These are phyloP conservation scores for Sturnira hondurensis DNA, from an alignment of 2,113 vertebrate genomes.

Conservation along the genomic window DNA sequence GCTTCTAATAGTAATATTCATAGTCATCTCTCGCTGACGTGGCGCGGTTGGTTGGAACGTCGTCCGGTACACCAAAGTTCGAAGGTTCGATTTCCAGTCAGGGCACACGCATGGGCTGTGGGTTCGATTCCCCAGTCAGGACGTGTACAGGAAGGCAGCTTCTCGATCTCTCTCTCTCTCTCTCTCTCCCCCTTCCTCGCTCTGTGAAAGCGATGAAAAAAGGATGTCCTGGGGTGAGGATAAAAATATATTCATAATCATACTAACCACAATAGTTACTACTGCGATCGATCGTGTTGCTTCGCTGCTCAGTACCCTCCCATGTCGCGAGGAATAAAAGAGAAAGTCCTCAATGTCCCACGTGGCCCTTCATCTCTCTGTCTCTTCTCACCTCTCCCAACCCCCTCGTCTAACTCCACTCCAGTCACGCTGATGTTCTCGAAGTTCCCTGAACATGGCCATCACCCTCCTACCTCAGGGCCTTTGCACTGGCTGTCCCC, in stretches of 20 bases:
- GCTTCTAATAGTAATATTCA: neutral
- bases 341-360: neutral
- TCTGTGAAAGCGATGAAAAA: too few relatives aligned
- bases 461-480: neutral
- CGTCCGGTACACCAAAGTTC: too few relatives aligned
- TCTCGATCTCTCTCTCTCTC: too few relatives aligned
- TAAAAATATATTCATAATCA: too few relatives aligned
- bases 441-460: neutral
- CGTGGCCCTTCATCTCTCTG: fast-evolving
- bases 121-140: too few relatives aligned
- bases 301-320: neutral
- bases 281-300: neutral
- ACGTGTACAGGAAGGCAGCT: too few relatives aligned
- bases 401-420: neutral
- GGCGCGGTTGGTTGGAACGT: too few relatives aligned
- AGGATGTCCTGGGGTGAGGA: too few relatives aligned
- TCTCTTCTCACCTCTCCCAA: neutral
- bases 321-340: neutral
- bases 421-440: neutral
- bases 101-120: too few relatives aligned
- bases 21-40: neutral
- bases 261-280: neutral
- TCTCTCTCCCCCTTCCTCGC: too few relatives aligned
- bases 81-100: too few relatives aligned
- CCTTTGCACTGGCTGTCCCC: neutral